These are phyloP conservation scores for Melieria picta DNA, from an alignment of 2,888 invertebrate genomes.

Conservation along the genomic window DNA sequence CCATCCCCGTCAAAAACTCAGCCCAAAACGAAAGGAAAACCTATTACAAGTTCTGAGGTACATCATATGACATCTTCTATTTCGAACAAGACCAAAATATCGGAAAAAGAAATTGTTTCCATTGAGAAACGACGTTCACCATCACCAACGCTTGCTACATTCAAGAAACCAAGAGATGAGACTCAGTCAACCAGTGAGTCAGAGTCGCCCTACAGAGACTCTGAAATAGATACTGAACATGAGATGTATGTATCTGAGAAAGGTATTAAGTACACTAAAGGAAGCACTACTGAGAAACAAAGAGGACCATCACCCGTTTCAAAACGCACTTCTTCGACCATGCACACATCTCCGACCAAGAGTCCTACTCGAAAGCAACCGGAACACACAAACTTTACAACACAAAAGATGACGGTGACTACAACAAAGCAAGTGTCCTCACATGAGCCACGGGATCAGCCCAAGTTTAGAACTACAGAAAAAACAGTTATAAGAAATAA, in stretches of 20 bases:
- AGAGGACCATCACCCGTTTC: background rate
- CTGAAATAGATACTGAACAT: constrained; percentile 34
- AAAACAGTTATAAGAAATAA: background rate
- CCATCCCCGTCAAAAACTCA: background rate
- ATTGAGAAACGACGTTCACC: too few species aligned
- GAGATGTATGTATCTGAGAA: constrained; percentile 50
- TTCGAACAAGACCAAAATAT: background rate
- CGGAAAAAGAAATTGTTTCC: background rate
- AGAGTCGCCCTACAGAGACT: constrained; percentile 18
- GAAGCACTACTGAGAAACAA: background rate
- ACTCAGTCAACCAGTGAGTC: constrained; percentile 20
- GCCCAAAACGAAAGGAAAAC: too few species aligned
- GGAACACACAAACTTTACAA: constrained; percentile 12
- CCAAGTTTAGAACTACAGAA: background rate
- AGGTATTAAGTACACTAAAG: constrained; percentile 47
- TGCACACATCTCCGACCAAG: background rate
- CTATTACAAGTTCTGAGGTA: too few species aligned
- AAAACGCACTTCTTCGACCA: background rate
- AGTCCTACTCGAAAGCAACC: constrained; percentile 18
- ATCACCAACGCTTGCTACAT: too few species aligned
- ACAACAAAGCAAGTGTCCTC: background rate
- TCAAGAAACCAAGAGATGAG: constrained; percentile 27
- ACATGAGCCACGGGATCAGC: background rate
- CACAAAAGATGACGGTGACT: background rate
- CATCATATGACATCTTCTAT: background rate